Evolutionary conservation across 1,140 invertebrate genomes (phyloP).

Genomic region (Phthorimaea operculella): DNA sequence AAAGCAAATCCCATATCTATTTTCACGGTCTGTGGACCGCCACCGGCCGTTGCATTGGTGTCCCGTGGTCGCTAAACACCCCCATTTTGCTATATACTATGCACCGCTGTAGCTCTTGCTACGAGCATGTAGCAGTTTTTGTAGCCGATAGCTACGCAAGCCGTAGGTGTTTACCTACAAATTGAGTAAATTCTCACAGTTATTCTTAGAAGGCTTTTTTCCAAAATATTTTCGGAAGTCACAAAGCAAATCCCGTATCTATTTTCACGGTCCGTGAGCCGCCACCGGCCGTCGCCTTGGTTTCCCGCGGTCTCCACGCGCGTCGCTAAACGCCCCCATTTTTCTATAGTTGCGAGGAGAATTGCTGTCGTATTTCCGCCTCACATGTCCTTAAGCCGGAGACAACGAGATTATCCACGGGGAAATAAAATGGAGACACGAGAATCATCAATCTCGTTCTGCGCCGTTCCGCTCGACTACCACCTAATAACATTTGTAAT

Average conservation of each 20-base stretch:
- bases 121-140: too few species aligned
- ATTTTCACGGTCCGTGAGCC: too few species aligned
- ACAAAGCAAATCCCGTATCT: too few species aligned
- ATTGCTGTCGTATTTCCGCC: conserved; percentile 61
- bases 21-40: too few species aligned
- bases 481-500: conserved; percentile 10
- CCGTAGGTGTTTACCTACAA: not conserved
- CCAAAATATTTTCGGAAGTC: too few species aligned
- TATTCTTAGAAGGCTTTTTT: too few species aligned
- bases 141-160: too few species aligned
- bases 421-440: conserved; percentile 59
- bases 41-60: conserved; percentile 9
- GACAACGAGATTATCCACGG: conserved; percentile 63
- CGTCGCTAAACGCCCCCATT: conserved; percentile 56
- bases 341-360: conserved; percentile 61
- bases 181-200: too few species aligned
- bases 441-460: conserved; percentile 53
- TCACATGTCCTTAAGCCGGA: conserved; percentile 61
- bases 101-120: too few species aligned
- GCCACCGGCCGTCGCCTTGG: conserved; percentile 10
- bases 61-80: too few species aligned
- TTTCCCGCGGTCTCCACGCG: conserved; percentile 31
- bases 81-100: too few species aligned
- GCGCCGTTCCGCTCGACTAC: not conserved
- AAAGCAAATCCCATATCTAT: too few species aligned